These are phyloP conservation scores for Spisula subtruncata DNA, from an alignment of 2,888 invertebrate genomes.

Conservation along the genomic window DNA sequence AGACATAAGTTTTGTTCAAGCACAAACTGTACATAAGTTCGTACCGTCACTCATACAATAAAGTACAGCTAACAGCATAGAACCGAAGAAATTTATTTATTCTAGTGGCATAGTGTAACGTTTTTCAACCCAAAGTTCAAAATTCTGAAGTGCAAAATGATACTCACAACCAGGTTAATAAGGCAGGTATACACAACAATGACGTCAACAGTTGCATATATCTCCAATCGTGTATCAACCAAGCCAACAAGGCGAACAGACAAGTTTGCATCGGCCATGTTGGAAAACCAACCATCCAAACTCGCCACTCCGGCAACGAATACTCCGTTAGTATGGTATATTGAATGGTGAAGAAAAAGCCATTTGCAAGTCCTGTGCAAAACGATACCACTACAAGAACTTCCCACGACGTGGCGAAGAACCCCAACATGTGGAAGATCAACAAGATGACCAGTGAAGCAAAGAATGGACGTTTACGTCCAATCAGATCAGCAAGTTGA, in stretches of 20 bases:
- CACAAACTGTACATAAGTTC: too few relatives aligned
- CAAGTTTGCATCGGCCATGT: slow-evolving; percentile 38
- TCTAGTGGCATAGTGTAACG: too few relatives aligned
- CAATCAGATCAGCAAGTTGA: slow-evolving; percentile 50
- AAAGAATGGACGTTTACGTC: slow-evolving; percentile 51
- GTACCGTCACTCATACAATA: too few relatives aligned
- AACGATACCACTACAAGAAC: slow-evolving; percentile 51
- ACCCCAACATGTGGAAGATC: slow-evolving; percentile 10
- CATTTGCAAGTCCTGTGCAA: slow-evolving; percentile 46
- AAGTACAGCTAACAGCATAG: too few relatives aligned
- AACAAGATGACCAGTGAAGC: slow-evolving; percentile 11
- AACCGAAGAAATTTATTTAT: too few relatives aligned
- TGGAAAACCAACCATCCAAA: slow-evolving; percentile 51
- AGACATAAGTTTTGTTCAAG: too few relatives aligned
- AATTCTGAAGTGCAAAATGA: background rate
- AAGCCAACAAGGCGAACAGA: slow-evolving; percentile 33
- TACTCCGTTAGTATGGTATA: slow-evolving; percentile 55
- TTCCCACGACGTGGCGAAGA: slow-evolving; percentile 53
- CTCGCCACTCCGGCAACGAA: slow-evolving; percentile 45
- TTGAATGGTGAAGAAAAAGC: slow-evolving; percentile 37
- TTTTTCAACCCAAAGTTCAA: background rate
- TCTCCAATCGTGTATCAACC: slow-evolving; percentile 47
- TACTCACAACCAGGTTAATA: slow-evolving; percentile 57
- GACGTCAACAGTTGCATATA: slow-evolving; percentile 36
- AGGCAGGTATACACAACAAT: slow-evolving; percentile 6